Evolutionary conservation across 2,888 invertebrate species (phyloP), one percentile per base, ranked within the genome.

Genomic region (Gastracanthus pulcherrimus): DNA sequence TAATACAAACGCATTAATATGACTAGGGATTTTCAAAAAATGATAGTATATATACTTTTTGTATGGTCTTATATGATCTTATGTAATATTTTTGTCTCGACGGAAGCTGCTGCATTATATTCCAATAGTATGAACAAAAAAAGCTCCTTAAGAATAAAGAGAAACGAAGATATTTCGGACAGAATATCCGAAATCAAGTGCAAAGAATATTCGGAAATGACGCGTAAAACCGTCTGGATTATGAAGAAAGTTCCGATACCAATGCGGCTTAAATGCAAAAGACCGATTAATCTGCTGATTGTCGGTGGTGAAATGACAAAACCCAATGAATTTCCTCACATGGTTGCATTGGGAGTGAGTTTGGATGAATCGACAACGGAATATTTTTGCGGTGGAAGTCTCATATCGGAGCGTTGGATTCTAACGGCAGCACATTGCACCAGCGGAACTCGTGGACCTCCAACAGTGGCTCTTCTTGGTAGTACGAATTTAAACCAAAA

Each of bases 401-500:
- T 72, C n/a, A 19, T 72, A 26, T 72, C 71, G 16, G 71, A 72
- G n/a, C 31, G 41, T 7, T 72, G 71, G 71, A 58, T 72, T 16
- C 19, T 72, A 1, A 72, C 71, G 1, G 71, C 71, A 0, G 71
- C 71, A 1, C 71, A 72, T 16, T 72, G 71, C n/a, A n/a, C 41
- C 0, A 0, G 38, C 55, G 41, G 38, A 1, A 19, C 19, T n/a
- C 34, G 7, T 6, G 60, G 41, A 7, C 58, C 29, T 26, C 71
- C 71, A 4, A 11, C 13, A 3, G 41, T 60, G 3, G 71, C n/a
- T n/a, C 71, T 72, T 7, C 41, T 72, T 0, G 71, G 71, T 9
- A 72, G 58, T n/a, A 58, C 3, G n/a, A 38, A 3, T 29, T n/a
- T 36, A 0, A 38, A 72, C 23, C 9, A 29, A 41, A 58, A 41